Percentiles rank a stretch among this genome's conserved stretches.
These are phyloP conservation scores for Fistularia commersonii DNA, from an alignment of 2,797 vertebrate species.

Conservation along the genomic window DNA sequence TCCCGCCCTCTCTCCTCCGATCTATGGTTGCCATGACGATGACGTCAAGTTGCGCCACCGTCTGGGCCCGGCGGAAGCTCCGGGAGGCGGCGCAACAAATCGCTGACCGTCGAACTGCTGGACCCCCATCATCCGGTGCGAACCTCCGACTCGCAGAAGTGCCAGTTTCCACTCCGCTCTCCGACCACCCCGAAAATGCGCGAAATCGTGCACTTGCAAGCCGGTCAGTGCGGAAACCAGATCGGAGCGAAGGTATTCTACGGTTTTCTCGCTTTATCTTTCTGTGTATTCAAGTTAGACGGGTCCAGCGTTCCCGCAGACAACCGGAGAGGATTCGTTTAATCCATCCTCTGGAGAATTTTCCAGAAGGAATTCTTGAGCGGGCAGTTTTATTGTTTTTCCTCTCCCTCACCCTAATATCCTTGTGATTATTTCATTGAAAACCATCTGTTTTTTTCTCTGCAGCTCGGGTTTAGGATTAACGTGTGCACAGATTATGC, in stretches of 20 bases:
- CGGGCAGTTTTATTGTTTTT: no score
- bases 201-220: constrained; percentile 91
- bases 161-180: constrained; percentile 1
- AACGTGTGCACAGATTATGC: no score
- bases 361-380: constrained; percentile 34
- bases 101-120: constrained; percentile 16
- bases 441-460: no score
- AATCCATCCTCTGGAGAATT: constrained; percentile 35
- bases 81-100: constrained; percentile 42
- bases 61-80: constrained; percentile 47
- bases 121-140: constrained; percentile 5
- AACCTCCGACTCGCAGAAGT: constrained; percentile 8
- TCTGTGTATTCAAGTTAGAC: background rate
- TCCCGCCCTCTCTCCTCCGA: constrained; percentile 64
- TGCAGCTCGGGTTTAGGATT: no score
- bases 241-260: constrained; percentile 75
- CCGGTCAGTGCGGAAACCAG: constrained; percentile 88
- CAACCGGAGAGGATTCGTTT: background rate
- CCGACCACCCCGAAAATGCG: constrained; percentile 72
- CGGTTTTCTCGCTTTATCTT: background rate
- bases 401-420: no score
- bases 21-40: constrained; percentile 75
- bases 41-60: constrained; percentile 75
- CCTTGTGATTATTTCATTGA: no score
- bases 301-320: background rate